Conservation (phyloP, 2,113 vertebrate species). For the Suricata suricatta region DNA sequence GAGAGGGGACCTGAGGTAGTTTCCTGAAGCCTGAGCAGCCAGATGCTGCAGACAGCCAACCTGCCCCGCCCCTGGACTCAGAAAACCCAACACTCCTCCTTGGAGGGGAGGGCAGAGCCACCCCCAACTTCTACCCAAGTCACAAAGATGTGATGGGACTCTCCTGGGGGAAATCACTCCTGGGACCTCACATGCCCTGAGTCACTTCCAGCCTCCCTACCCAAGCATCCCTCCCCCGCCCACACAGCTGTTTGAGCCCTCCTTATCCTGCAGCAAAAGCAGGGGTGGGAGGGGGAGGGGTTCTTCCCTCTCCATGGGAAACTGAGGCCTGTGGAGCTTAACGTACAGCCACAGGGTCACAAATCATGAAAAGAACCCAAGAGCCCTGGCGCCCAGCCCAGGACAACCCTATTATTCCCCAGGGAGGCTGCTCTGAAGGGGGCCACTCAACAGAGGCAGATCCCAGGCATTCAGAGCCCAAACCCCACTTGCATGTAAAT, state of each 20-base stretch:
- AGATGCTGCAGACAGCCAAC: not conserved
- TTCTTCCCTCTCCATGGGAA: constrained; percentile 50
- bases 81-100: not conserved
- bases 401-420: constrained; percentile 4
- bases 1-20: not conserved
- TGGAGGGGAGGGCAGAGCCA: not conserved
- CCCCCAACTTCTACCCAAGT: not conserved
- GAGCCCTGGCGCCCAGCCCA: not conserved
- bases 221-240: not conserved
- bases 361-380: constrained; percentile 17
- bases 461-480: not conserved
- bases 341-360: not conserved
- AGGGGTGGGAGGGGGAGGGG: not conserved
- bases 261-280: not conserved
- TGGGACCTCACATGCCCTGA: constrained; percentile 24
- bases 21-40: not conserved
- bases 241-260: not conserved
- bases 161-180: not conserved
- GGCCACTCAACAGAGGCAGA: not conserved
- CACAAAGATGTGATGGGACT: not conserved
- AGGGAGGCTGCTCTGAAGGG: not conserved
- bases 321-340: constrained; percentile 32
- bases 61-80: not conserved
- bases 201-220: constrained; percentile 40
- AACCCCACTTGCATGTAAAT: constrained; percentile 42